Conservation (phyloP, 2,888 invertebrate species). For the Scrobipalpa costella region DNA sequence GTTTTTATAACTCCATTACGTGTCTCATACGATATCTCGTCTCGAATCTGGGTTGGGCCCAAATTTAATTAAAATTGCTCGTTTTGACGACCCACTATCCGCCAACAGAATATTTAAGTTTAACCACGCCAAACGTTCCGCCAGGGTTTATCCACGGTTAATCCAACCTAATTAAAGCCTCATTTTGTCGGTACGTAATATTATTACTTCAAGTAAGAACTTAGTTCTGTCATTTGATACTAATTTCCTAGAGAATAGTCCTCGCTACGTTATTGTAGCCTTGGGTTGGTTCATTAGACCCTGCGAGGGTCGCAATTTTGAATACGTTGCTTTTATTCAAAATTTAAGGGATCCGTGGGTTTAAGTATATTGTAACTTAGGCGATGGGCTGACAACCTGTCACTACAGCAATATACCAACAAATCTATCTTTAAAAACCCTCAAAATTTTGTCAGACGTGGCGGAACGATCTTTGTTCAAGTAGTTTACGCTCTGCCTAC, state of each 20-base stretch:
- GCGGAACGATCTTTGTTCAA: no score
- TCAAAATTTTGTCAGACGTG: no score
- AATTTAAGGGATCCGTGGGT: background rate
- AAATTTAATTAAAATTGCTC: conserved; percentile 7
- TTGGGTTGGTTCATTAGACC: background rate
- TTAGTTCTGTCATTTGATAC: background rate
- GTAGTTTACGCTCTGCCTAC: no score
- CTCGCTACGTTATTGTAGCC: background rate
- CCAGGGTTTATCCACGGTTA: conserved; percentile 12
- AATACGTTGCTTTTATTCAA: background rate
- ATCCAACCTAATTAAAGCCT: conserved; percentile 21
- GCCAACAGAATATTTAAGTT: conserved; percentile 8
- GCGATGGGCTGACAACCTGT: no score
- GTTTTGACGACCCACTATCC: conserved; percentile 7
- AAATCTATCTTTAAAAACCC: no score
- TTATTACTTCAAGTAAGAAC: background rate
- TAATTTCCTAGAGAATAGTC: background rate
- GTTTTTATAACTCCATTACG: background rate
- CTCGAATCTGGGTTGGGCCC: background rate
- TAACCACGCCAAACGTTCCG: background rate
- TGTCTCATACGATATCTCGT: background rate
- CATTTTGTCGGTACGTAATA: conserved; percentile 1
- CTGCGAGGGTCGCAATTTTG: background rate
- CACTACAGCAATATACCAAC: no score
- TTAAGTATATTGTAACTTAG: no score